phyloP scores from a whole-genome alignment of 2,888 invertebrate genomes.

The Synanthedon tipuliformis region DNA sequence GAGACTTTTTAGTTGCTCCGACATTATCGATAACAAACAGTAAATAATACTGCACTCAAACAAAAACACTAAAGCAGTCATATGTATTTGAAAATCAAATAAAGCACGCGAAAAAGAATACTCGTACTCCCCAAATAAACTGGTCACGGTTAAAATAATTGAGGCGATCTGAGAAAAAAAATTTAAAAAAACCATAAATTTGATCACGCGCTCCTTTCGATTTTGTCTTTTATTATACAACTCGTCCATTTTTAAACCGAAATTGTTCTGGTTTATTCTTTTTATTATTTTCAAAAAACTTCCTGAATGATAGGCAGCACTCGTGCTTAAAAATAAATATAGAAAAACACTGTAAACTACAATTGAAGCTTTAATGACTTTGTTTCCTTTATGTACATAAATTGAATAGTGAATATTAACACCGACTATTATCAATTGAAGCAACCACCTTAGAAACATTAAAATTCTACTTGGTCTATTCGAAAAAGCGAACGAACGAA shows the following conservation, averaged over 20 bases:
- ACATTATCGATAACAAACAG: background rate
- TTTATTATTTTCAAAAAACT: background rate
- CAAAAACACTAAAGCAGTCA: background rate
- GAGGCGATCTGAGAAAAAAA: too few relatives aligned
- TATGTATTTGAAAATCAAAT: too few relatives aligned
- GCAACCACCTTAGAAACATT: background rate
- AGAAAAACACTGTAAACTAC: background rate
- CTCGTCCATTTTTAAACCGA: background rate
- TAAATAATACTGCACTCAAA: background rate
- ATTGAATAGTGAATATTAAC: background rate
- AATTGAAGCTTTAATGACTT: background rate
- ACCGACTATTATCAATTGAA: background rate
- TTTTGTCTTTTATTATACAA: background rate
- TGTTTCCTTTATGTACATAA: too few relatives aligned
- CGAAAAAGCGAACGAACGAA: background rate
- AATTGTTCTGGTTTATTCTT: background rate
- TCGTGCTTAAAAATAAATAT: background rate
- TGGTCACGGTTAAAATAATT: too few relatives aligned
- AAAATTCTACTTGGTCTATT: background rate
- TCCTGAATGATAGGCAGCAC: background rate
- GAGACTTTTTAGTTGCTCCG: slow-evolving; percentile 4
- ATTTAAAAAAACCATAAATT: too few relatives aligned
- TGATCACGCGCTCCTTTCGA: background rate
- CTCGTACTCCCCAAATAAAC: too few relatives aligned
- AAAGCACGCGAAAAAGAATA: too few relatives aligned